Evolutionary conservation across 2,113 vertebrate genomes (phyloP).

Genomic region (Cyprinodon tularosa): DNA sequence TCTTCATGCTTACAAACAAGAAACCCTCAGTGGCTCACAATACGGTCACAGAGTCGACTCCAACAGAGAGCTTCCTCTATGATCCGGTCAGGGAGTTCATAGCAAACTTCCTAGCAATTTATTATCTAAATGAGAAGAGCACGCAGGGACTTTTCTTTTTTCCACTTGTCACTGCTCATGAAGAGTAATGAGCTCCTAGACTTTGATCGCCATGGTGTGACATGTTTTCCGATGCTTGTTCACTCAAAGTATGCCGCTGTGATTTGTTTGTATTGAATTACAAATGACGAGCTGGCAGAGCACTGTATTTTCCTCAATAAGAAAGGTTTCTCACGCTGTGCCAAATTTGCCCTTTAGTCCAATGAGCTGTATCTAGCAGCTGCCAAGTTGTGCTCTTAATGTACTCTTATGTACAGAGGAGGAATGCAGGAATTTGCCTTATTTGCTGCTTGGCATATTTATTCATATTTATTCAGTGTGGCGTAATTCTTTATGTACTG

Average conservation of each 20-base stretch:
- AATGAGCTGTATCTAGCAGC: conserved; percentile 31
- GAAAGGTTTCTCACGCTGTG: conserved; percentile 7
- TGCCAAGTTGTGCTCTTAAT: conserved; percentile 58
- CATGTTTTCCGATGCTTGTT: conserved; percentile 32
- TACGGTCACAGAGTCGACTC: conserved; percentile 15
- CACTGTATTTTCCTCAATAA: conserved; percentile 15
- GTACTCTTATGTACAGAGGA: conserved; percentile 37
- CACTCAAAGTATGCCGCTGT: conserved; percentile 21
- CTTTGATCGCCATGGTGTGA: conserved; percentile 18
- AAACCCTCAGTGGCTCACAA: conserved; percentile 49
- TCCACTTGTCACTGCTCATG: conserved; percentile 6
- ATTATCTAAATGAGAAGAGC: conserved; percentile 1
- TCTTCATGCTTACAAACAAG: conserved; percentile 63
- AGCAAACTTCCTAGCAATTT: conserved; percentile 20
- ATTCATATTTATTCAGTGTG: conserved; percentile 60
- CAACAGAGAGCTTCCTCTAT: conserved; percentile 10
- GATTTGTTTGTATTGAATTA: conserved; percentile 44
- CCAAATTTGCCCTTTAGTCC: conserved; percentile 46
- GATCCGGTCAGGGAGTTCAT: conserved; percentile 18
- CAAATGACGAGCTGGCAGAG: conserved; percentile 30
- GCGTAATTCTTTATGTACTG: conserved; percentile 22
- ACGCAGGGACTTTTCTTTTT: conserved; percentile 4
- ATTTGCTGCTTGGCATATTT: conserved; percentile 61
- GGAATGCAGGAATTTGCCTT: conserved; percentile 51
- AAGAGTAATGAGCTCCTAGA: conserved; percentile 13